Percentiles rank a stretch among this genome's conserved stretches.
Evolutionary conservation across 2,797 vertebrate species (phyloP).

Genomic region (Euphonia xanthogaster): DNA sequence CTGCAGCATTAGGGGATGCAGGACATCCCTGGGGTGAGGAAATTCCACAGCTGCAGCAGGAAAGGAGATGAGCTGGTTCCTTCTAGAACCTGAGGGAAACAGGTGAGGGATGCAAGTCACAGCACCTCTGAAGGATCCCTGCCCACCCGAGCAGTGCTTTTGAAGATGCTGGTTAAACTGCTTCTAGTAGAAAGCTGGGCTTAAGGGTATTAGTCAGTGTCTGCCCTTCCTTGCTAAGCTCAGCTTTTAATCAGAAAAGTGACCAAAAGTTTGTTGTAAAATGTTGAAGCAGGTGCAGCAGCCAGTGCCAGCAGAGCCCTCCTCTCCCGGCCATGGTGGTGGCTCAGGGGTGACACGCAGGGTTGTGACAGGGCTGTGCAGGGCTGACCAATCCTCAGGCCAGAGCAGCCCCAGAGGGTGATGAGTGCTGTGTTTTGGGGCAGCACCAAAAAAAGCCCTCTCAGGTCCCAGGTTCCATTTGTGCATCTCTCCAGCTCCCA

Average conservation of each 20-base stretch:
- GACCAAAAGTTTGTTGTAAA: background rate
- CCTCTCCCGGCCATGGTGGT: fast-evolving
- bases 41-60: background rate
- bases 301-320: background rate
- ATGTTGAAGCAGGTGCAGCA: background rate
- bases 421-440: background rate
- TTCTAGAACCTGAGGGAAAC: background rate
- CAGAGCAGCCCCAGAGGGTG: background rate
- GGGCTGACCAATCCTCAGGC: background rate
- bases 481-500: background rate
- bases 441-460: background rate
- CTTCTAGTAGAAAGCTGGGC: background rate
- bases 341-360: background rate
- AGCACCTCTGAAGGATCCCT: background rate
- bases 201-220: background rate
- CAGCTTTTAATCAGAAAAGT: background rate
- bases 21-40: background rate
- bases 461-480: too few species aligned
- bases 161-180: background rate
- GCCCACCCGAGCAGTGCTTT: background rate
- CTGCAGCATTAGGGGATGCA: background rate
- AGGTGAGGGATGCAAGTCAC: background rate
- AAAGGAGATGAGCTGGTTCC: background rate
- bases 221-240: background rate
- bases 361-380: background rate